phyloP scores from a whole-genome alignment of 2,888 invertebrate species.

The Spodoptera exigua region DNA sequence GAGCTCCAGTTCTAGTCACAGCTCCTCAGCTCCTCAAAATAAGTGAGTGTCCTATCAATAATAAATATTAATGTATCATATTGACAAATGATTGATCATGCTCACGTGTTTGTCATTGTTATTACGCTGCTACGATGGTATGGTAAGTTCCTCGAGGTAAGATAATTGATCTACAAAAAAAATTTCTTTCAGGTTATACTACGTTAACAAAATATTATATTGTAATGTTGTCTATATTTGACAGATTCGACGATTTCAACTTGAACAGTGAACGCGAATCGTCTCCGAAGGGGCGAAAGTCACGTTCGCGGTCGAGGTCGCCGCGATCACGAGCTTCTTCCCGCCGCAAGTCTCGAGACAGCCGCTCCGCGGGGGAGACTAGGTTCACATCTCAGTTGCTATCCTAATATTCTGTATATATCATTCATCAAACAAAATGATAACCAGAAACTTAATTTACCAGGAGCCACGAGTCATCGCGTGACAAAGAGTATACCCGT shows the following conservation, averaged over 20 bases:
- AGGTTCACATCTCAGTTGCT: conserved; percentile 67
- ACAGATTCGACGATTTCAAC: conserved; percentile 87
- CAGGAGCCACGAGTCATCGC: conserved; percentile 56
- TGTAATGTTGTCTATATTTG: conserved; percentile 9
- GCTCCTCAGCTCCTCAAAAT: conserved; percentile 80
- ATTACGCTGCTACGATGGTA: conserved; percentile 39
- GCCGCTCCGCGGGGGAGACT: conserved; percentile 80
- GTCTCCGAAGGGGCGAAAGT: conserved; percentile 76
- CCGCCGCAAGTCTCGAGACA: conserved; percentile 82
- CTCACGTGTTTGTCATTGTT: conserved; percentile 20
- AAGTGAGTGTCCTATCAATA: conserved; percentile 70
- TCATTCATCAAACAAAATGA: too few species aligned
- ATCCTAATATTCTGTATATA: neutral
- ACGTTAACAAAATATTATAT: neutral
- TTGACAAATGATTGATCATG: conserved; percentile 10
- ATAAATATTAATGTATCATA: neutral
- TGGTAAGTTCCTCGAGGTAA: conserved; percentile 31
- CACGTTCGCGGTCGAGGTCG: conserved; percentile 72
- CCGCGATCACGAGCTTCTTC: conserved; percentile 65
- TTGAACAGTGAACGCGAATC: conserved; percentile 86
- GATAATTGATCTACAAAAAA: too few species aligned
- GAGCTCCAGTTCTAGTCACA: conserved; percentile 85
- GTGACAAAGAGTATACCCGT: conserved; percentile 80
- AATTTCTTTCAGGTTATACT: too few species aligned
- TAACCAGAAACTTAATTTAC: neutral